phyloP scores from a whole-genome alignment of 2,888 invertebrate genomes.

The Nomada fucata region DNA sequence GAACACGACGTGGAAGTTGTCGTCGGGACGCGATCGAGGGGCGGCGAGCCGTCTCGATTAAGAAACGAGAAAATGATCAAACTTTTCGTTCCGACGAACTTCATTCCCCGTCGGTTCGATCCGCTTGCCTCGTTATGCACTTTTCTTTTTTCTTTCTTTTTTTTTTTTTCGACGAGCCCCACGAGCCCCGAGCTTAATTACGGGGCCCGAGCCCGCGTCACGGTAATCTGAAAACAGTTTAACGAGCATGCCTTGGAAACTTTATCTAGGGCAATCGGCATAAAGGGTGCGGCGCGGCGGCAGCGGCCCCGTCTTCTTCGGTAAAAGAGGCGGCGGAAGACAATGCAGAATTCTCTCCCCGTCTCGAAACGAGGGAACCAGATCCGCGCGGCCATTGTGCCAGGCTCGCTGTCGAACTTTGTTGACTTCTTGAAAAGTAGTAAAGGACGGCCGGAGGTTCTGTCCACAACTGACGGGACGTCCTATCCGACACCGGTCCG shows the following conservation, averaged over 20 bases:
- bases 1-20: not conserved
- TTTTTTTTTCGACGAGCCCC: slow-evolving; percentile 36
- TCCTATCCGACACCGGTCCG: slow-evolving; percentile 58
- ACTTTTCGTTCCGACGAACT: slow-evolving; percentile 38
- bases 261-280: slow-evolving; percentile 69
- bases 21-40: not conserved
- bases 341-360: slow-evolving; percentile 73
- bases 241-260: slow-evolving; percentile 64
- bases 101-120: slow-evolving; percentile 26
- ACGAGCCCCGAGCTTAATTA: slow-evolving; percentile 65
- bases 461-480: slow-evolving; percentile 68
- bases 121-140: slow-evolving; percentile 28
- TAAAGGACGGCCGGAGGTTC: slow-evolving; percentile 74
- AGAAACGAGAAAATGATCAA: slow-evolving; percentile 33
- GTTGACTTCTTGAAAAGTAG: slow-evolving; percentile 79
- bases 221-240: slow-evolving; percentile 66
- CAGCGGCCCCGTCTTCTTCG: slow-evolving; percentile 41
- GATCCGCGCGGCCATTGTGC: slow-evolving; percentile 78
- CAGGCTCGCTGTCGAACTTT: slow-evolving; percentile 78
- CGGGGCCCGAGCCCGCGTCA: slow-evolving; percentile 36
- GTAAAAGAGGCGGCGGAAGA: slow-evolving; percentile 69
- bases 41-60: not conserved
- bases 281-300: slow-evolving; percentile 58
- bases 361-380: slow-evolving; percentile 49
- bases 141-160: slow-evolving; percentile 1